Conservation (phyloP, 2,797 vertebrate species). For the Scyliorhinus canicula region DNA sequence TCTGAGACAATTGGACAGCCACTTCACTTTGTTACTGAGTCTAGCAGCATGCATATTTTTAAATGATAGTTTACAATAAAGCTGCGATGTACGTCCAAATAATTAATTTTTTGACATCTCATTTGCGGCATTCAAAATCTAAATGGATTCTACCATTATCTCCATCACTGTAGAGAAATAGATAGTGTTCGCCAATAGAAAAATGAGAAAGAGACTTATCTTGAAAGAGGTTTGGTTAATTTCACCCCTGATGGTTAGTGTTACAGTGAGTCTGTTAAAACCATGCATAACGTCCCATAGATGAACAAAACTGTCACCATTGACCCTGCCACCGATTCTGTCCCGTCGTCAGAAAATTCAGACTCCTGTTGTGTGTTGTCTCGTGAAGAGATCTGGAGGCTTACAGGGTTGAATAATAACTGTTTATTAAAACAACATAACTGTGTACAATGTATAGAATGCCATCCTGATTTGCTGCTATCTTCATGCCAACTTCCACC, state of each 20-base stretch:
- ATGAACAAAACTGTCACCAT: neutral
- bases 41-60: neutral
- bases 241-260: neutral
- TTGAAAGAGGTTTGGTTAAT: neutral
- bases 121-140: neutral
- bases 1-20: neutral
- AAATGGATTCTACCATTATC: neutral
- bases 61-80: neutral
- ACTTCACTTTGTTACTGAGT: neutral
- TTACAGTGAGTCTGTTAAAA: neutral
- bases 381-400: no score
- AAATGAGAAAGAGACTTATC: neutral
- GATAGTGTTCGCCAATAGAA: neutral
- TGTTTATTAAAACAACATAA: no score
- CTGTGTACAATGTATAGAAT: no score
- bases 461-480: no score
- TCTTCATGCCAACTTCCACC: no score
- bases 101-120: constrained; percentile 20
- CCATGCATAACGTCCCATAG: neutral
- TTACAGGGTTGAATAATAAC: no score
- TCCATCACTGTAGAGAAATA: neutral
- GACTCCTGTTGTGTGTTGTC: neutral
- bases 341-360: neutral
- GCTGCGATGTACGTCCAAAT: neutral
- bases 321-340: neutral